A percentile compares a stretch with the other conserved stretches of the same genome.
Conservation (phyloP, 2,888 invertebrate species). For the Scaptodrosophila latifasciaeformis region DNA sequence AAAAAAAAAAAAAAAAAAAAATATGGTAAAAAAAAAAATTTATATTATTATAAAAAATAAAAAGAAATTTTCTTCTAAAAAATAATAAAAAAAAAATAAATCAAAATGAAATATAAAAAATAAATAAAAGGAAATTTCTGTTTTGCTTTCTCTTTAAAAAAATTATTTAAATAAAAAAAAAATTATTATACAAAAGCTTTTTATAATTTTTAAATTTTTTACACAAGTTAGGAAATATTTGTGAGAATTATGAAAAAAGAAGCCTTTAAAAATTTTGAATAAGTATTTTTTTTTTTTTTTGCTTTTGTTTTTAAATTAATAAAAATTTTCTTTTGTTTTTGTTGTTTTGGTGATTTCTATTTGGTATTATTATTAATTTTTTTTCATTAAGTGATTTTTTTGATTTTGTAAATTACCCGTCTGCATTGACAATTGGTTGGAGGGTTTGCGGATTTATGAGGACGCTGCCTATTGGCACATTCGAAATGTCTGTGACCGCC, state of each 20-base stretch:
- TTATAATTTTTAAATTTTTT: too few relatives aligned
- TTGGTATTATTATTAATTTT: slow-evolving; percentile 40
- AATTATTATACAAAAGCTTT: background rate
- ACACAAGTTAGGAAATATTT: slow-evolving; percentile 21
- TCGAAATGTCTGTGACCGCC: slow-evolving; percentile 90
- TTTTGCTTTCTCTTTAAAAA: background rate
- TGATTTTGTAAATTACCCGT: slow-evolving; percentile 75
- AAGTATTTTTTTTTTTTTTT: slow-evolving; percentile 29
- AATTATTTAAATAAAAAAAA: slow-evolving; percentile 12
- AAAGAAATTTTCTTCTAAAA: too few relatives aligned
- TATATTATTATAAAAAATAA: slow-evolving; percentile 14
- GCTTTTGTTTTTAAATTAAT: too few relatives aligned
- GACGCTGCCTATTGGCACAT: slow-evolving; percentile 90
- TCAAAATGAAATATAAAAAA: too few relatives aligned
- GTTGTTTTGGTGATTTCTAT: too few relatives aligned
- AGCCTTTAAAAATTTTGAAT: slow-evolving; percentile 17
- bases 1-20: slow-evolving; percentile 19
- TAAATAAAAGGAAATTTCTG: too few relatives aligned
- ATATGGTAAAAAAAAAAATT: slow-evolving; percentile 21
- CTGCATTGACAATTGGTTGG: slow-evolving; percentile 76
- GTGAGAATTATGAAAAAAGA: too few relatives aligned
- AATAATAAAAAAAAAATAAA: too few relatives aligned
- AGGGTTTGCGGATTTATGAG: slow-evolving; percentile 86
- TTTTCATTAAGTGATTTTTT: slow-evolving; percentile 36
- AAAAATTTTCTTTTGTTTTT: too few relatives aligned